Base-by-base conservation (phyloP, 2,888 invertebrate species). In the Caenorhabditis sp. region DNA sequence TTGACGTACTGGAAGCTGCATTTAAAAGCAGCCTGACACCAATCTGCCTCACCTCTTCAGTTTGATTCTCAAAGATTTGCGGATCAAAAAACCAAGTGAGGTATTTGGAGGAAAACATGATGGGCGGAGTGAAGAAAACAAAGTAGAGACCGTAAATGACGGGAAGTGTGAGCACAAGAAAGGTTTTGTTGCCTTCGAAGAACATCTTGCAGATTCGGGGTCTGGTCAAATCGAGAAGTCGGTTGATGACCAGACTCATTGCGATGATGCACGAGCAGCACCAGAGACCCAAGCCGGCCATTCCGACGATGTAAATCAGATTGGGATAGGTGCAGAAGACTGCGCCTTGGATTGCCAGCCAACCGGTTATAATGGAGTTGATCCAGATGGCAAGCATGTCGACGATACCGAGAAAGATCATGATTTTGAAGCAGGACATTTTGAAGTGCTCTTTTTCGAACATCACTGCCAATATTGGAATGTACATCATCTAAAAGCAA, bases 21-120 rank as follows among this genome's bases (percentile, higher is more conserved):
- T 48, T 11, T 11, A 8, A n/a, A 46, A 6, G 15, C 3, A 6
- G 3, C n/a, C 26, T 4, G 4, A 41, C 24, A 7, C 6, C 32
- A 1, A 22, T 8, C 5, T 8, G 0, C 27, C 32, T 22, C 9
- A 63, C 63, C 53, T 63, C 63, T 13, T 27, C 6, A 17, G 43
- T 55, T 1, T 46, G 26, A 26, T 65, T 37, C n/a, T 48, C 59
- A n/a, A 55, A 66, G 9, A 80, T 74, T 26, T 66, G 35, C 2
- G 80, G 80, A 20, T 77, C 58, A 39, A 75, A 78, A 27, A 80
- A 78, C 80, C 77, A 78, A 3, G 80, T 72, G 45, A 56, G 41
- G 37, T 65, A 66, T 26, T 61, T 56, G 3, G 78, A 68, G 6
- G 66, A 59, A 37, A 80, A 80, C 15, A 53, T 50, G 0, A 80